Evolutionary conservation across 2,888 invertebrate species (phyloP), one percentile per base, ranked within the genome.

Genomic region (Galerucella pusilla): DNA sequence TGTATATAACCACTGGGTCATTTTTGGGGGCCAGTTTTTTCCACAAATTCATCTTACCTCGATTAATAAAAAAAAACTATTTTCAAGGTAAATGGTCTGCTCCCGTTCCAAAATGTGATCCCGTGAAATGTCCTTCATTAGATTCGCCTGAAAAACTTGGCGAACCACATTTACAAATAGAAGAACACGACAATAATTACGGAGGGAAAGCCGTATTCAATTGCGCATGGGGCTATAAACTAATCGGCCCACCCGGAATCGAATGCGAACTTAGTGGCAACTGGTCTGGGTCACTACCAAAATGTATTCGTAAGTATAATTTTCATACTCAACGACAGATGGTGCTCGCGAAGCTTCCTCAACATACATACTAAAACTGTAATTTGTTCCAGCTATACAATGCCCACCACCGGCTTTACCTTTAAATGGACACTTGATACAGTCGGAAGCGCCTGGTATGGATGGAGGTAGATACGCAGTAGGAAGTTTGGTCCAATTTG

Each of bases 161-260:
- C 63, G 94, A 94, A 81, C 91, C 93, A 0, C 93, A 94, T 85
- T 89, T 96, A 65, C 92, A 92, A 83, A 88, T 96, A 78, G 90
- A 94, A 76, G 94, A 95, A 84, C 92, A 94, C 86, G 95, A 96
- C 88, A 92, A 94, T 76, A 94, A 93, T 81, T 94, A 92, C 83
- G 95, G 95, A 70, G 95, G 95, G 9, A 91, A 93, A 69, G 94
- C 94, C 14, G 91, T 94, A 80, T 96, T 96, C 89, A 91, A 92
- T 79, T 96, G 96, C 85, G 91, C 94, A 77, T 95, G 94, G 93
- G 96, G 96, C 73, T 94, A 95, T 86, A 90, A 92, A 77, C 90
- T 96, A 69, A 89, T 90, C 69, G 96, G 96, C 12, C 90, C 92
- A 64, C 93, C 94, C 9, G 94, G 93, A 52, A 90, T 96, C 76